Evolutionary conservation across 2,888 invertebrate species (phyloP), one percentile per base, ranked within the genome.

Genomic region (Endotricha flammealis): DNA sequence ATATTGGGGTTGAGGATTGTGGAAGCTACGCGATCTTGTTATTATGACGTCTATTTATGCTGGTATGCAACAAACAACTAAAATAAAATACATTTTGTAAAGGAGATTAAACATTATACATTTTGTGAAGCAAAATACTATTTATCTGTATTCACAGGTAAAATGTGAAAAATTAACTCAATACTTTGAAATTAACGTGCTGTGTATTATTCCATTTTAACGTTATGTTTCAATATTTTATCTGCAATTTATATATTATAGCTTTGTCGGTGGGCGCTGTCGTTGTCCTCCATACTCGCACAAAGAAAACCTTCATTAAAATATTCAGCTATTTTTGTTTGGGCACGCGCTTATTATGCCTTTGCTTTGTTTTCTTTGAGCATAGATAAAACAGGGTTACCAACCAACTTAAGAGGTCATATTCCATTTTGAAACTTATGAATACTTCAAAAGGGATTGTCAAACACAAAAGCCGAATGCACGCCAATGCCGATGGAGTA

Each of bases 401-500:
- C 53, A 57, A 52, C 50, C 53, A 57, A 54, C 50, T 52, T 53
- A 50, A 50, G 44, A 39, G 30, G 29, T n/a, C n/a, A 44, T 49
- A 49, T 47, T 45, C 42, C 42, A 48, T 44, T 42, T 44, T 41
- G 43, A 38, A 29, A 40, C 39, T 41, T 39, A 35, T 42, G 41
- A 43, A 50, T 38, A 49, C 47, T 42, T 48, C 45, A 54, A 49
- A 56, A 52, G 41, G 47, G 48, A 48, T 42, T 36, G 39, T 35
- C 32, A 46, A 43, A 44, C 50, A 47, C 50, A 53, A 52, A 47
- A 53, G 41, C 48, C 28, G 14, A 35, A 29, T 35, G 48, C 46
- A 35, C 53, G 52, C 56, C 58, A 53, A 57, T 61, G 50, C 50
- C 44, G 36, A 39, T 32, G 33, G 31, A 42, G 39, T 45, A 38